phyloP scores from a whole-genome alignment of 2,888 invertebrate species.

The Tromatobia lineatoria region DNA sequence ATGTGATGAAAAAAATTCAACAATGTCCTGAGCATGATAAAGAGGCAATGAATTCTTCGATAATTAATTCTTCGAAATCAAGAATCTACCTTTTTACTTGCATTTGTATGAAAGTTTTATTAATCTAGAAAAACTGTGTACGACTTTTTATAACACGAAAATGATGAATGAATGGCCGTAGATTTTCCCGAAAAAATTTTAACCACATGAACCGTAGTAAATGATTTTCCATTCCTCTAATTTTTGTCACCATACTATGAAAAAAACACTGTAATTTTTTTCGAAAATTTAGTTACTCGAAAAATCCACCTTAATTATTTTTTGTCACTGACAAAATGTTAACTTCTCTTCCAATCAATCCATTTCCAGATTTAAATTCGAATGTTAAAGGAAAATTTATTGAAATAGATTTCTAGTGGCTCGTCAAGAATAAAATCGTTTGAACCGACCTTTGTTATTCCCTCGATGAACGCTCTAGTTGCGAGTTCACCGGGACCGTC shows the following conservation, averaged over 20 bases:
- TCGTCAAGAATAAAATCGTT: background rate
- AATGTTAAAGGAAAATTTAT: background rate
- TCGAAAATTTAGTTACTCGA: background rate
- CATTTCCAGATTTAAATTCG: background rate
- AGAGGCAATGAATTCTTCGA: background rate
- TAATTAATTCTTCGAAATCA: background rate
- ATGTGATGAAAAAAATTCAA: background rate
- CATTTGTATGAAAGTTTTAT: background rate
- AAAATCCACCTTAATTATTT: background rate
- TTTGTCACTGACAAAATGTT: background rate
- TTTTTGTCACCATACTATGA: too few relatives aligned
- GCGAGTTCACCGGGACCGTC: slow-evolving; percentile 99
- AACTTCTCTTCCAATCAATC: background rate
- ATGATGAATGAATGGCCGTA: too few relatives aligned
- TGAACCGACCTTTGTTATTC: slow-evolving; percentile 93
- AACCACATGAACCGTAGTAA: too few relatives aligned
- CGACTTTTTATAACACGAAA: too few relatives aligned
- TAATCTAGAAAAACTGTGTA: too few relatives aligned
- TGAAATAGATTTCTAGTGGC: background rate
- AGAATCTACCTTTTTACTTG: background rate
- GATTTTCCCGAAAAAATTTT: too few relatives aligned
- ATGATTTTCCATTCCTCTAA: too few relatives aligned
- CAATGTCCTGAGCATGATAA: background rate
- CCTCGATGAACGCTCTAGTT: slow-evolving; percentile 97
- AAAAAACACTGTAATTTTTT: background rate